These are phyloP conservation scores for Nautilus pompilius DNA, from an alignment of 1,140 invertebrate species.

Conservation along the genomic window DNA sequence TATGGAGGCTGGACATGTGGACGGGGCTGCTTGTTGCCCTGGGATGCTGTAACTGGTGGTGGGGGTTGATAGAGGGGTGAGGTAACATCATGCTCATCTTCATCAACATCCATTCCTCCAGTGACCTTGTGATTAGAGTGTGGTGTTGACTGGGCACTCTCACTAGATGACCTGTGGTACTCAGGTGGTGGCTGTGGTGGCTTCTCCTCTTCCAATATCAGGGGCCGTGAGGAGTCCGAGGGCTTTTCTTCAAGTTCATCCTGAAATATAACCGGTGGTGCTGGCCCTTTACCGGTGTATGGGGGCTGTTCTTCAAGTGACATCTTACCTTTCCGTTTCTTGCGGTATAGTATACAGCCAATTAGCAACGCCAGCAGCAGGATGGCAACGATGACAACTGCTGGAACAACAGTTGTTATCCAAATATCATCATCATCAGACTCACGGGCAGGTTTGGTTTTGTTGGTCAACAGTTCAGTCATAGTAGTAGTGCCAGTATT, in stretches of 20 bases:
- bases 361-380: conserved; percentile 79
- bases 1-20: conserved; percentile 40
- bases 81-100: conserved; percentile 41
- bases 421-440: conserved; percentile 70
- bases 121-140: conserved; percentile 26
- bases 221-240: conserved; percentile 77
- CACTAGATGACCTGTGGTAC: conserved; percentile 64
- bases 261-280: conserved; percentile 87
- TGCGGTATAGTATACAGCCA: conserved; percentile 82
- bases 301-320: conserved; percentile 65
- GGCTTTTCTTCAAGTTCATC: conserved; percentile 91
- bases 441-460: not conserved
- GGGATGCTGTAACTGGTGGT: conserved; percentile 71
- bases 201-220: conserved; percentile 90
- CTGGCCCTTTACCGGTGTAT: conserved; percentile 83
- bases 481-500: conserved; percentile 17
- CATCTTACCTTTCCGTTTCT: conserved; percentile 78
- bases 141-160: conserved; percentile 53
- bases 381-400: conserved; percentile 85
- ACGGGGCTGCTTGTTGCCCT: conserved; percentile 51
- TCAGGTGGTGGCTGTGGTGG: conserved; percentile 78
- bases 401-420: conserved; percentile 86
- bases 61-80: conserved; percentile 71
- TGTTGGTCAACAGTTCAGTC: not conserved
- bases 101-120: conserved; percentile 46